These are phyloP conservation scores for Acropora tenuis DNA, from an alignment of 64 coral and sea anemone species.

Conservation along the genomic window DNA sequence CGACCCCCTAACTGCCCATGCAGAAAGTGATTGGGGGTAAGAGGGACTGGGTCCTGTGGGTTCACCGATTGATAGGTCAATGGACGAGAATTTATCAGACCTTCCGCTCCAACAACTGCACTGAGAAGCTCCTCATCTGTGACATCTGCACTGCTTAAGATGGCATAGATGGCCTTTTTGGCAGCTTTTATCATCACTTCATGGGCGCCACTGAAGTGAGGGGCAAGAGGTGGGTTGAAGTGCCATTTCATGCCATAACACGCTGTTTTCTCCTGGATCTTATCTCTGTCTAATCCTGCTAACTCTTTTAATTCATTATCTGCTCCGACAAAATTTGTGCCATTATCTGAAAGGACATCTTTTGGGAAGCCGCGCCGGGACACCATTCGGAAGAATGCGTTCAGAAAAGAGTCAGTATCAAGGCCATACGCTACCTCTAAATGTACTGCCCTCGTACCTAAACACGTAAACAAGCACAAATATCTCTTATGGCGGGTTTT, in stretches of 20 bases:
- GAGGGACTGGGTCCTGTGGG: not conserved
- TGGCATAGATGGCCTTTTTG: not conserved
- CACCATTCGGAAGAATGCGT: not conserved
- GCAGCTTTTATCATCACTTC: constrained; percentile 54
- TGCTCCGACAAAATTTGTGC: constrained; percentile 27
- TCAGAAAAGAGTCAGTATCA: constrained; percentile 37
- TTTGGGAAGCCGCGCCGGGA: not conserved
- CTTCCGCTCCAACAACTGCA: constrained; percentile 55
- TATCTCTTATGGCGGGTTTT: not conserved
- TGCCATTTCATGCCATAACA: constrained; percentile 7
- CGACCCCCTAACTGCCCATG: not conserved
- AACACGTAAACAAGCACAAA: constrained; percentile 10
- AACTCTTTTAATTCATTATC: constrained; percentile 2
- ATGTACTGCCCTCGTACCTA: not conserved
- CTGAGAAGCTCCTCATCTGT: constrained; percentile 12
- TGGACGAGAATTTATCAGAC: constrained; percentile 14
- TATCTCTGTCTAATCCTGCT: not conserved
- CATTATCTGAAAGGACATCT: constrained; percentile 14
- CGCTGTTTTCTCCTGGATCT: not conserved
- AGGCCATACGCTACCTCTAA: constrained; percentile 9
- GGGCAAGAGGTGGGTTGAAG: constrained; percentile 19
- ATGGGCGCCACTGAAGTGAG: constrained; percentile 41
- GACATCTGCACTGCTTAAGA: not conserved
- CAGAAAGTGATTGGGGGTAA: constrained; percentile 5
- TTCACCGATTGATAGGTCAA: constrained; percentile 35